phyloP scores from a whole-genome alignment of 2,888 invertebrate species.

The Phasia obesa region DNA sequence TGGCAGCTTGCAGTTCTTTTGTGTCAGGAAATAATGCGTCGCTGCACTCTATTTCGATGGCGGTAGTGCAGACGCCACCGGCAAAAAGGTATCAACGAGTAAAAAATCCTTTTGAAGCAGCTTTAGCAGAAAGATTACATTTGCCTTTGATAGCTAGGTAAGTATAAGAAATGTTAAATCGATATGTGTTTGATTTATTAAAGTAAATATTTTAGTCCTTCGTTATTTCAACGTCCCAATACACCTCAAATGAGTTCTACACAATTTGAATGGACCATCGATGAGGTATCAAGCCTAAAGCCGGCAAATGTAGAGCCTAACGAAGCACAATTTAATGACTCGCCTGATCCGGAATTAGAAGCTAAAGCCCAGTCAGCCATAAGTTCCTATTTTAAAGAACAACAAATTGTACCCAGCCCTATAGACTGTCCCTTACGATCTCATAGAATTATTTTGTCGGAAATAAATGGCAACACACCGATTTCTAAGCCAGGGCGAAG shows the following conservation, averaged over 20 bases:
- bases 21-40: conserved; percentile 58
- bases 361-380: conserved; percentile 86
- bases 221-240: conserved; percentile 79
- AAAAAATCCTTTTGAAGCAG: conserved; percentile 86
- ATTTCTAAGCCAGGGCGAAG: conserved; percentile 76
- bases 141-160: conserved; percentile 84
- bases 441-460: conserved; percentile 79
- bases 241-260: conserved; percentile 81
- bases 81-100: conserved; percentile 84
- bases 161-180: conserved; percentile 41
- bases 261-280: conserved; percentile 87
- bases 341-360: conserved; percentile 85
- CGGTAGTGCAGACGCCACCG: conserved; percentile 83
- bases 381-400: conserved; percentile 81
- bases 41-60: conserved; percentile 74
- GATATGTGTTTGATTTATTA: too few species aligned
- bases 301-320: conserved; percentile 85
- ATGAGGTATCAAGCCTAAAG: conserved; percentile 86
- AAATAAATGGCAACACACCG: conserved; percentile 76
- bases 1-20: conserved; percentile 48
- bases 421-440: conserved; percentile 80
- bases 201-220: too few species aligned
- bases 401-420: conserved; percentile 82
- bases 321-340: conserved; percentile 83
- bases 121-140: conserved; percentile 85